Base-by-base conservation (phyloP, 2,888 invertebrate genomes). In the Diaphora mendica region DNA sequence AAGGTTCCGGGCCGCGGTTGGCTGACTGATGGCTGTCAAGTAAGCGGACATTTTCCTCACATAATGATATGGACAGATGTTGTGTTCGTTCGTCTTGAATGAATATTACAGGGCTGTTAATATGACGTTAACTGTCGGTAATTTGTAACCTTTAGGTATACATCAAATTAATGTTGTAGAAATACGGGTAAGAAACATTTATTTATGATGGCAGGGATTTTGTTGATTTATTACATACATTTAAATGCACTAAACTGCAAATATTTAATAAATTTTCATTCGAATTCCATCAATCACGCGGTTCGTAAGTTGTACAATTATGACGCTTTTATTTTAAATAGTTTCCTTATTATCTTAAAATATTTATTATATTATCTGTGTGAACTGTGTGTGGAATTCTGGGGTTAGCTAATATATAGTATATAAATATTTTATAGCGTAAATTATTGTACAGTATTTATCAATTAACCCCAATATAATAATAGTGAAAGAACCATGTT, bases 41-140 rank as follows among this genome's bases (percentile, higher is more conserved):
- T 59, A 65, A 75, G 70, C 74, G 64, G 68, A 33, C 59, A 70
- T 74, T 77, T 82, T 76, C 74, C 80, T 74, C 71, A 71, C 20
- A 11, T 74, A 73, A 68, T 76, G 55, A 64, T 62, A 70, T 73
- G 17, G 30, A 73, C 72, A 70, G 55, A 68, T 74, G 75, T 67
- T 64, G 62, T 20, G 35, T 65, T 51, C 44, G 26, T 39, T n/a
- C 30, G 15, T 33, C 42, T 17, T 3, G 11, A 69, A 39, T 62
- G 62, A 62, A 30, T 62, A 62, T 20, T 70, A 44, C 26, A 68
- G 62, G 20, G 8, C 11, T 51, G 11, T 44, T n/a, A 66, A 59
- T 33, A 42, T 44, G 44, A 30, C 44, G 20, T 67, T 48, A 30
- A 33, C 20, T 26, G 44, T 67, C 9, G 23, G 67, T 48, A 30